phyloP scores from a whole-genome alignment of 2,113 vertebrate genomes.

The Gymnobelideus leadbeateri region DNA sequence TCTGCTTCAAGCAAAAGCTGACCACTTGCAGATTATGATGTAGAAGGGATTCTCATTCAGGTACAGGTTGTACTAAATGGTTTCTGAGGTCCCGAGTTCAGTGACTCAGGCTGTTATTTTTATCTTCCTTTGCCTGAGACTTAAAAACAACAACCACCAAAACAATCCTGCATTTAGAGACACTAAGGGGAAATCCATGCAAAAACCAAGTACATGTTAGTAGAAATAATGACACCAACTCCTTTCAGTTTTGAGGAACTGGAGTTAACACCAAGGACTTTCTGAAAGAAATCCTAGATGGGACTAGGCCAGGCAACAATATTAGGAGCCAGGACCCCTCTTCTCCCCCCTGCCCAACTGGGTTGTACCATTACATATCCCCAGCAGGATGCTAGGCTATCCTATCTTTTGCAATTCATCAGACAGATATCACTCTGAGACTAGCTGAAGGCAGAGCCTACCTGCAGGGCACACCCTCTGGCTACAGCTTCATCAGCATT shows the following conservation, averaged over 20 bases:
- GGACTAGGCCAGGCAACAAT: neutral
- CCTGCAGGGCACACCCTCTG: slow-evolving; percentile 88
- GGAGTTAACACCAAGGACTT: neutral
- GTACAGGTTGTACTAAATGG: neutral
- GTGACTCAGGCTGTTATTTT: neutral
- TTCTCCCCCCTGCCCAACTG: too few relatives aligned
- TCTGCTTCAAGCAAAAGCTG: neutral
- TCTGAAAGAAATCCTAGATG: neutral
- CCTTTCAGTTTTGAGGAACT: neutral
- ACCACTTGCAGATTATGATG: neutral
- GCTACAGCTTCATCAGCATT: slow-evolving; percentile 90
- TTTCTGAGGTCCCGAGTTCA: neutral
- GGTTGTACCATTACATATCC: too few relatives aligned
- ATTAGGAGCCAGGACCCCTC: neutral
- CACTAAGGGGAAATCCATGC: too few relatives aligned
- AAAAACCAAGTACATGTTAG: neutral
- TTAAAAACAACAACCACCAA: neutral
- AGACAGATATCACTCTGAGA: neutral
- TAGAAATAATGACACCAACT: neutral
- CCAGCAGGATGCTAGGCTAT: neutral
- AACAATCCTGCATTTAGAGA: neutral
- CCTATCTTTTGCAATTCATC: neutral
- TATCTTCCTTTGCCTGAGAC: neutral
- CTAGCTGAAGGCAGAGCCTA: slow-evolving; percentile 43
- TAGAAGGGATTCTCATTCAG: neutral